These are phyloP conservation scores for Characodon lateralis DNA, from an alignment of 2,797 vertebrate species.

Conservation along the genomic window DNA sequence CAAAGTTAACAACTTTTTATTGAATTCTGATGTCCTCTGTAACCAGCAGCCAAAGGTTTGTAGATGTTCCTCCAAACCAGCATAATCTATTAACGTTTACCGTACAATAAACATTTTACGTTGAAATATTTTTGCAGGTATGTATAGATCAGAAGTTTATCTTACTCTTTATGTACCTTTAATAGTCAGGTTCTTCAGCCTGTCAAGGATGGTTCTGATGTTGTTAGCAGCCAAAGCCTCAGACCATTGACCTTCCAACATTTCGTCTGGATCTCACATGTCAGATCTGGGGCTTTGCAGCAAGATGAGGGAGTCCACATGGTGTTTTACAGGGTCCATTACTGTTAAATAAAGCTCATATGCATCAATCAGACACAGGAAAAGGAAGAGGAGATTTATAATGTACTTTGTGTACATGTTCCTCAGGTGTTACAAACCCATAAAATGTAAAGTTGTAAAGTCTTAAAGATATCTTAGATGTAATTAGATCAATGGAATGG, in stretches of 20 bases:
- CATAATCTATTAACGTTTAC: background rate
- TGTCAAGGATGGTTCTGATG: slow-evolving; percentile 56
- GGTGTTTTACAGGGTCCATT: background rate
- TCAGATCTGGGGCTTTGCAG: background rate
- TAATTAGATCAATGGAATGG: slow-evolving; percentile 26
- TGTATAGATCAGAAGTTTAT: background rate
- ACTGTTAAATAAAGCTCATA: background rate
- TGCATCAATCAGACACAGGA: background rate
- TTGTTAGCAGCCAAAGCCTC: slow-evolving; percentile 65
- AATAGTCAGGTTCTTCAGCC: background rate
- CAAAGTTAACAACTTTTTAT: slow-evolving; percentile 46
- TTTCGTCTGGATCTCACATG: slow-evolving; percentile 12
- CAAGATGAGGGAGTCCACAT: background rate
- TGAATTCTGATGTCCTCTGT: slow-evolving; percentile 60
- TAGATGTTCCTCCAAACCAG: slow-evolving; percentile 30
- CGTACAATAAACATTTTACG: background rate
- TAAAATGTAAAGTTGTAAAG: background rate
- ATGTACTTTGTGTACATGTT: background rate
- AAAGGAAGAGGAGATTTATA: background rate
- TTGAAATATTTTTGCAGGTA: background rate
- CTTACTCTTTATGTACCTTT: background rate
- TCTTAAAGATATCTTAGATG: slow-evolving; percentile 1
- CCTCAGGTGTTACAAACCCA: slow-evolving; percentile 1
- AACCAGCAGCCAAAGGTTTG: slow-evolving; percentile 63
- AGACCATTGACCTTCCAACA: slow-evolving; percentile 63